These are phyloP conservation scores for Drosophila buzzatii DNA, from an alignment of 2,888 invertebrate species.

Conservation along the genomic window DNA sequence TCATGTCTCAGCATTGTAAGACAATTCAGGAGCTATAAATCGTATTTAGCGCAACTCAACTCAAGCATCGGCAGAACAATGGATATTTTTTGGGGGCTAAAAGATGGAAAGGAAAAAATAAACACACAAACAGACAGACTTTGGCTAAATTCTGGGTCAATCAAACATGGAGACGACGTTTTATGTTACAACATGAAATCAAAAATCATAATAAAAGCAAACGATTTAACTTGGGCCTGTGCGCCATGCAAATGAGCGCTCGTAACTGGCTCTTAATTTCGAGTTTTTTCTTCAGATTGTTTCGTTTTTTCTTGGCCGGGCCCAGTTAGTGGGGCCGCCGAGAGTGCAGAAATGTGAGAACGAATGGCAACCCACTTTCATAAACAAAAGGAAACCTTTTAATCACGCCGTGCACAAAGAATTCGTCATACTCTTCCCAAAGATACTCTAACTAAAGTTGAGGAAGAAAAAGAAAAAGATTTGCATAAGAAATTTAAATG, in stretches of 20 bases:
- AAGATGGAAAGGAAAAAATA: background rate
- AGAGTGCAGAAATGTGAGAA: conserved; percentile 63
- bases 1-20: conserved; percentile 54
- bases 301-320: conserved; percentile 26
- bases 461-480: background rate
- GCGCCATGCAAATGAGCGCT: conserved; percentile 68
- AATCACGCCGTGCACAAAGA: conserved; percentile 6
- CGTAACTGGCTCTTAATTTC: conserved; percentile 68
- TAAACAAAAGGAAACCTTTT: conserved; percentile 53
- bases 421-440: conserved; percentile 42
- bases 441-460: background rate
- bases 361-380: conserved; percentile 60
- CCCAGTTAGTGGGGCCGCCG: conserved; percentile 54
- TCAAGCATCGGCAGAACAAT: conserved; percentile 49
- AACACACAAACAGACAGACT: conserved; percentile 16
- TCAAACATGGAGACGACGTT: conserved; percentile 49
- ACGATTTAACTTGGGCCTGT: conserved; percentile 41
- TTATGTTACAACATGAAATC: conserved; percentile 70
- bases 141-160: conserved; percentile 68
- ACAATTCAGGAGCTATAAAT: conserved; percentile 61
- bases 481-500: conserved; percentile 5
- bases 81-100: conserved; percentile 21
- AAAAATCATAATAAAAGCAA: conserved; percentile 61
- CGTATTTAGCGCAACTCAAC: conserved; percentile 49
- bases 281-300: conserved; percentile 13